Evolutionary conservation across 2,113 vertebrate genomes (phyloP).

Genomic region (Lagenorhynchus albirostris): DNA sequence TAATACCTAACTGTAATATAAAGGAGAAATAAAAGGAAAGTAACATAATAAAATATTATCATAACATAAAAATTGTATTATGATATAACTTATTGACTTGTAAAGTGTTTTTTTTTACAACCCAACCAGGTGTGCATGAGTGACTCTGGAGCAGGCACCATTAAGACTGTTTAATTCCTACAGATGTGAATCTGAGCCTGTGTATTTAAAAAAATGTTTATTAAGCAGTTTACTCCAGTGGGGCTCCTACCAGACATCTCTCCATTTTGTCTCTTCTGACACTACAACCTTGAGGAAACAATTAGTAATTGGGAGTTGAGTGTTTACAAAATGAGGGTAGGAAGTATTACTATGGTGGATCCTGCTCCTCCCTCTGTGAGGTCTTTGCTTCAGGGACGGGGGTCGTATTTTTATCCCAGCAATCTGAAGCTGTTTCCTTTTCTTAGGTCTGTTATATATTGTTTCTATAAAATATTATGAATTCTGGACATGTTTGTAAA

Average conservation of each 20-base stretch:
- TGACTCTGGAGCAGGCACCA: slow-evolving; percentile 28
- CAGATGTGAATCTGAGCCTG: slow-evolving; percentile 9
- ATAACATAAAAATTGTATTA: neutral
- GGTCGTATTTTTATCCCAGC: neutral
- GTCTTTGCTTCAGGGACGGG: neutral
- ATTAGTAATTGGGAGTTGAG: neutral
- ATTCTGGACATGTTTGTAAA: slow-evolving; percentile 35
- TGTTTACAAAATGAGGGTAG: neutral
- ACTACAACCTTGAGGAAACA: neutral
- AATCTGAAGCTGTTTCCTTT: slow-evolving; percentile 11
- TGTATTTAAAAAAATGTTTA: neutral
- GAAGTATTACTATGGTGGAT: neutral
- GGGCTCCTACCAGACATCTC: neutral
- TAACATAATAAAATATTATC: neutral
- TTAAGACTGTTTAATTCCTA: neutral
- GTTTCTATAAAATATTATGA: slow-evolving; percentile 47
- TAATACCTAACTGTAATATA: neutral
- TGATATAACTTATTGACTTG: neutral
- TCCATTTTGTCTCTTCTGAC: neutral
- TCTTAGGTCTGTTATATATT: slow-evolving; percentile 38
- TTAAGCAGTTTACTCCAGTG: neutral
- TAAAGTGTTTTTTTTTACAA: neutral
- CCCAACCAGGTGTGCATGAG: neutral
- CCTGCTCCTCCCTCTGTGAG: neutral
- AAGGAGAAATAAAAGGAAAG: slow-evolving; percentile 17